Conservation (phyloP, 2,113 vertebrate species). For the Barnardius zonarius region DNA sequence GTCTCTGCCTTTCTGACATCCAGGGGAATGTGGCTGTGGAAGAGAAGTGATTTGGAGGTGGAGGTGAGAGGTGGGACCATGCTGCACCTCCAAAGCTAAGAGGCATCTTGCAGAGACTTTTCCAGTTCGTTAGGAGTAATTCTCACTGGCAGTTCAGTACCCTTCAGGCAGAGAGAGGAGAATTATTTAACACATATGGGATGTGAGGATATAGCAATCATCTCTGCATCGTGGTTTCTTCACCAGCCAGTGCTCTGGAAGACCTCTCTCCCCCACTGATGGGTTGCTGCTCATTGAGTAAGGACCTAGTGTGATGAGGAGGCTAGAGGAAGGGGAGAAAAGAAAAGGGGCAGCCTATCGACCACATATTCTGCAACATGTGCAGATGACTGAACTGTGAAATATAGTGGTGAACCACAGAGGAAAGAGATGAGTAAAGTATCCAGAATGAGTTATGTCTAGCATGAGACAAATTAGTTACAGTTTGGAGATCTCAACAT, state of each 20-base stretch:
- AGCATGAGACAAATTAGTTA: background rate
- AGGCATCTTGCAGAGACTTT: background rate
- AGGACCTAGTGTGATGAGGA: background rate
- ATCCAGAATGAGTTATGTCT: background rate
- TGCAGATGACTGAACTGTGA: background rate
- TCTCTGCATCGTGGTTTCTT: background rate
- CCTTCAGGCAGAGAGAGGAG: background rate
- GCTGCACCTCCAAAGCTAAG: background rate
- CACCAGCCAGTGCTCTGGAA: background rate
- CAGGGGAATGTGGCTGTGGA: background rate
- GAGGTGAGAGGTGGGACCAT: background rate
- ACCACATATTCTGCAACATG: background rate
- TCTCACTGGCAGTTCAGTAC: slow-evolving; percentile 2
- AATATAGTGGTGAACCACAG: background rate
- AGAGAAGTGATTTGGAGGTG: background rate
- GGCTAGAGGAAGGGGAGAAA: background rate
- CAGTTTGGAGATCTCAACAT: background rate
- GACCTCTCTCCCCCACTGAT: background rate
- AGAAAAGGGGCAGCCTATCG: background rate
- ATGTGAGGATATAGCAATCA: background rate
- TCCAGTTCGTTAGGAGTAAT: background rate
- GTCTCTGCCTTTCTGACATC: background rate
- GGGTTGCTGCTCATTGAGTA: background rate
- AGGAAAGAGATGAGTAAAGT: background rate
- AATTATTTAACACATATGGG: background rate